These are phyloP conservation scores for Dinothrombium tinctorium DNA, from an alignment of 1,140 invertebrate genomes.

Conservation along the genomic window DNA sequence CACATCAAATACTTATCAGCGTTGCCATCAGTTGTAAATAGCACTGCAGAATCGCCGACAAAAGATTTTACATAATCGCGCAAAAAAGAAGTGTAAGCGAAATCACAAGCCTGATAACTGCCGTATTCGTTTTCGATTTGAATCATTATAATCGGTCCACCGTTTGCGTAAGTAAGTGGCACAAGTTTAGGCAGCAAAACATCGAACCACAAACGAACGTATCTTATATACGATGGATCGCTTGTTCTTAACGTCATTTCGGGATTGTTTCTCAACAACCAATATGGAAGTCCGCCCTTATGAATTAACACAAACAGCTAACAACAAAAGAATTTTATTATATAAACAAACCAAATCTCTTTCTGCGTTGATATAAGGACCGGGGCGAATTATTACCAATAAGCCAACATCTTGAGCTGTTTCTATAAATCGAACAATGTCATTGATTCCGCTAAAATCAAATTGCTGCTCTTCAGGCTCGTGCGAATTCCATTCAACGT, in stretches of 20 bases:
- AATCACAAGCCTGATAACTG: slow-evolving; percentile 15
- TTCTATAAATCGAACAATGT: slow-evolving; percentile 23
- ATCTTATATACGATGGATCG: slow-evolving; percentile 17
- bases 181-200: slow-evolving; percentile 20
- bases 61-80: slow-evolving; percentile 4
- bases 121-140: slow-evolving; percentile 18
- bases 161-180: slow-evolving; percentile 21
- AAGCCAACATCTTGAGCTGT: slow-evolving; percentile 23
- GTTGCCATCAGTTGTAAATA: slow-evolving; percentile 13
- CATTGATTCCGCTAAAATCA: slow-evolving; percentile 6
- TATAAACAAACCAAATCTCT: slow-evolving; percentile 13
- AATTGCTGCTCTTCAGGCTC: slow-evolving; percentile 2
- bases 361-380: slow-evolving; percentile 29
- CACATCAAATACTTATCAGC: slow-evolving; percentile 25
- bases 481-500: slow-evolving; percentile 8
- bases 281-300: slow-evolving; percentile 22
- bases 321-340: too few species aligned
- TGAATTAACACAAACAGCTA: too few species aligned
- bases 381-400: slow-evolving; percentile 24
- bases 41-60: slow-evolving; percentile 11
- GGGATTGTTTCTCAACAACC: slow-evolving; percentile 17
- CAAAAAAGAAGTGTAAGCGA: slow-evolving; percentile 8
- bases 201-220: slow-evolving; percentile 20
- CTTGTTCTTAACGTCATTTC: slow-evolving; percentile 14
- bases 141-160: slow-evolving; percentile 24